Evolutionary conservation across 2,113 vertebrate genomes (phyloP).

Genomic region (Psephotus haematonotus): DNA sequence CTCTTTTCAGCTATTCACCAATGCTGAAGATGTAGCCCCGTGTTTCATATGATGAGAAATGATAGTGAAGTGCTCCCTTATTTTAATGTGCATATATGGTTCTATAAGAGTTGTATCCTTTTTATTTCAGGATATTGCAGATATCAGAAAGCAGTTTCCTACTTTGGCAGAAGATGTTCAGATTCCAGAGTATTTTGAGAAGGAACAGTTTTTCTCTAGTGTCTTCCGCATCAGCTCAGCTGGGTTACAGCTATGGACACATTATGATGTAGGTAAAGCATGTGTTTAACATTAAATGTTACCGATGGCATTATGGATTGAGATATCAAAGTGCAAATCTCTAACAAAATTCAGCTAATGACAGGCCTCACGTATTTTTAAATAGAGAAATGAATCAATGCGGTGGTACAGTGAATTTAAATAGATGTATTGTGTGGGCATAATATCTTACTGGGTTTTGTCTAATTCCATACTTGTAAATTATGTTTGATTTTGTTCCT

Average conservation of each 20-base stretch:
- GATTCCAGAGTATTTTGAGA: constrained; percentile 87
- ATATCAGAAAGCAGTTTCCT: constrained; percentile 92
- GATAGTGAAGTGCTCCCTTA: neutral
- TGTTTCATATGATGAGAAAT: neutral
- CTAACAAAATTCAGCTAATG: neutral
- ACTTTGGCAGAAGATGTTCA: constrained; percentile 85
- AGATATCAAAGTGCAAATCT: neutral
- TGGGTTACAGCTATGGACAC: constrained; percentile 95
- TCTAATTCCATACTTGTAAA: neutral
- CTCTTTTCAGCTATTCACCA: neutral
- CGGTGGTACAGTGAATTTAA: neutral
- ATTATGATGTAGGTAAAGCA: constrained; percentile 88
- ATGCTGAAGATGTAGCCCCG: rapidly evolving
- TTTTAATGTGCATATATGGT: neutral
- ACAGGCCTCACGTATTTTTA: neutral
- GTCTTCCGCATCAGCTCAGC: constrained; percentile 96
- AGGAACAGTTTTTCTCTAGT: constrained; percentile 92
- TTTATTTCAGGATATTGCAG: constrained; percentile 86
- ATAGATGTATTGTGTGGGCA: neutral
- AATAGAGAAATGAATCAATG: neutral
- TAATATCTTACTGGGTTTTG: neutral
- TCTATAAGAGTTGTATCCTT: neutral
- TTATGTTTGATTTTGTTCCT: neutral
- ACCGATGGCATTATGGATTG: neutral
- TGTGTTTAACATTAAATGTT: neutral